phyloP scores from a whole-genome alignment of 2,113 vertebrate genomes.

The Atherinomorus stipes region DNA sequence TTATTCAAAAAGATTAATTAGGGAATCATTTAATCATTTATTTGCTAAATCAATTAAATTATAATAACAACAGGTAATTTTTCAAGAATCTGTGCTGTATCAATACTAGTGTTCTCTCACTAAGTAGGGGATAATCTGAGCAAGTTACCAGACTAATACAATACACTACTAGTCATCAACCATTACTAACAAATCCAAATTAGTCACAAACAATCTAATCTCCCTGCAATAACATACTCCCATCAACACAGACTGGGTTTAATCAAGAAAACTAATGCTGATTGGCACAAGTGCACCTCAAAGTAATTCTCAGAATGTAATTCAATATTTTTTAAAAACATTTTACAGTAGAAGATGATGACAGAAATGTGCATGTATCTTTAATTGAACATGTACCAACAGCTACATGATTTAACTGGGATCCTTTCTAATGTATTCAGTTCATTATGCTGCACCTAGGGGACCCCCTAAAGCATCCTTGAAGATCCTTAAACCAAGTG shows the following conservation, averaged over 20 bases:
- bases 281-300: neutral
- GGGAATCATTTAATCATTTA: too few relatives aligned
- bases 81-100: too few relatives aligned
- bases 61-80: too few relatives aligned
- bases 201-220: neutral
- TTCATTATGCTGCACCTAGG: slow-evolving; percentile 23
- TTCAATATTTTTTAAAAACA: neutral
- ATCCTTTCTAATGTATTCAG: slow-evolving; percentile 36
- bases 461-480: neutral
- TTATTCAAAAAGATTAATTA: too few relatives aligned
- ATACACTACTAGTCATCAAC: too few relatives aligned
- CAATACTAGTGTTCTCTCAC: too few relatives aligned
- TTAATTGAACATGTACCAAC: neutral
- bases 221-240: neutral
- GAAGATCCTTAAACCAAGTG: slow-evolving; percentile 11
- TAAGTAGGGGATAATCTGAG: too few relatives aligned
- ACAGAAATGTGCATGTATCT: neutral
- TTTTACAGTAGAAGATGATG: neutral
- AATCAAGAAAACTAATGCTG: neutral
- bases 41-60: too few relatives aligned
- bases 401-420: slow-evolving; percentile 26
- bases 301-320: neutral
- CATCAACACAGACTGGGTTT: neutral
- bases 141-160: too few relatives aligned
- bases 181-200: too few relatives aligned